Evolutionary conservation across 2,113 vertebrate species (phyloP), one percentile per base, ranked within the genome.

Genomic region (Hyperopisus bebe): DNA sequence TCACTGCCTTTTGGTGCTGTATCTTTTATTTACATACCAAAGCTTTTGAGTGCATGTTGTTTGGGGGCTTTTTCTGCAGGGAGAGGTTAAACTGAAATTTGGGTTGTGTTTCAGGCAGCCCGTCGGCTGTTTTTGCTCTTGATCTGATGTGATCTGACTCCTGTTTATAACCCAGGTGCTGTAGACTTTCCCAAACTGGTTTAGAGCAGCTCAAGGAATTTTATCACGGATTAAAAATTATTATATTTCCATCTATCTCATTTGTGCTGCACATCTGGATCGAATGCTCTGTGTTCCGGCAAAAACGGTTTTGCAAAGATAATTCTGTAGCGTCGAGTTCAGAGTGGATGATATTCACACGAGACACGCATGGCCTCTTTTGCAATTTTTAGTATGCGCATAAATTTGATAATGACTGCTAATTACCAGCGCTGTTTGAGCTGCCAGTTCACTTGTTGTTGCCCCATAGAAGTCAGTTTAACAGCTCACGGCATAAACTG

Each of bases 391-490:
- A 86, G n/a, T 47, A 47, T 35, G 47, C 27, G 48, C 47, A 35
- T 86, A 86, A 53, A 86, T 86, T 86, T 86, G 11, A 48, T 86
- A 86, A 51, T 31, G n/a, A 19, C 11, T 31, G 85, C 85, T 51
- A 51, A 51, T 86, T 39, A 21, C n/a, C 27, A 5, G 27, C 48
- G 39, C 27, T 35, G 85, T 53, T 50, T 31, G 50, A 50, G 17
- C 11, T 35, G 85, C 17, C 3, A 35, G 15, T 53, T 53, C 47
- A 53, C 19, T 50, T 53, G 42, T 86, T 86, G 50, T 53, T 86
- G n/a, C 85, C 85, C 24, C 46, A 15, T n/a, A n/a, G 44, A 86
- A 86, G 48, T 2, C 27, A 35, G 85, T 31, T 86, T 83, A 19
- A 53, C 47, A 15, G 85, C 85, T 5, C 13, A 15, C 0, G 44